Evolutionary conservation across 2,888 invertebrate species (phyloP), one percentile per base, ranked within the genome.

Genomic region (Marasmarcha lunaedactyla): DNA sequence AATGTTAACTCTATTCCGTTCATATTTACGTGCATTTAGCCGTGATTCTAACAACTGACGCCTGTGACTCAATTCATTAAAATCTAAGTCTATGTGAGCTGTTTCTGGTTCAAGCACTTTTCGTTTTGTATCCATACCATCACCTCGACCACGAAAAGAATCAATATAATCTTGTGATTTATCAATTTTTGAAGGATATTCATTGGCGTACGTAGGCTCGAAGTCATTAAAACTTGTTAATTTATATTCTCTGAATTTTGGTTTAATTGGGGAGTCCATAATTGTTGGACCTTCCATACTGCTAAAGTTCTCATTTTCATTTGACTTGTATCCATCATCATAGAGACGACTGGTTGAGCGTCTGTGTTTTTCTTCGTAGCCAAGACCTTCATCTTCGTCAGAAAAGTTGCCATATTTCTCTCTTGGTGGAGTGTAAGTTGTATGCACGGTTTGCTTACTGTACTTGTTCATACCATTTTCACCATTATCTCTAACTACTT

Each of bases 311-410:
- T 85, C 84, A 38, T 84, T 84, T 41, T 76, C 81, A 36, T 76
- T 72, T 63, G 74, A 52, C 71, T 84, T 81, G 42, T 85, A 79
- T 37, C 81, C 74, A 47, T 86, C 84, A 38, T 77, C 71, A 45
- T 70, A 71, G 43, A 60, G 61, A 40, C 58, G 67, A 39, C 70
- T 69, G 25, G 64, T 59, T 3, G 62, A 50, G 48, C 69, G 63
- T 48, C 78, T 77, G 39, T 83, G 71, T 39, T 78, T 74, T 45
- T 88, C 88, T 58, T 92, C 92, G 41, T 89, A 88, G 1, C 92
- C 92, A n/a, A 92, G 68, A 0, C 92, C 92, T 65, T 92, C 92
- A 49, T 92, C 92, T 59, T 92, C 92, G 59, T 92, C 92, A 9
- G 91, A 91, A 41, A 87, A 83, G 41, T 86, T 86, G 7, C 71